Percentiles rank a stretch among this genome's conserved stretches.
phyloP scores from a whole-genome alignment of 2,797 vertebrate genomes.

The Micrastur ruficollis region DNA sequence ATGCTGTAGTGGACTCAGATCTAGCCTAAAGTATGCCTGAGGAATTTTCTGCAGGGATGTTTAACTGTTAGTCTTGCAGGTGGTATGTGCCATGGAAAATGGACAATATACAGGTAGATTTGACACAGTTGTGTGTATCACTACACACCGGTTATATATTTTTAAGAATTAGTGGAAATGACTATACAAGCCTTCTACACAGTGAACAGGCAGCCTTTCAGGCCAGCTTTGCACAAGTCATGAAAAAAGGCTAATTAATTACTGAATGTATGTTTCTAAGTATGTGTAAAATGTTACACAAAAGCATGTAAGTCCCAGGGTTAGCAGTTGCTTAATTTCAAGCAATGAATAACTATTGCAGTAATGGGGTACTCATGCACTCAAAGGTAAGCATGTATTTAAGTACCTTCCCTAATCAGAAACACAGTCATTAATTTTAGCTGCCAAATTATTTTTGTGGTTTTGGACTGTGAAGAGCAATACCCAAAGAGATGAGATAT shows the following conservation, averaged over 20 bases:
- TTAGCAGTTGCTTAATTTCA: background rate
- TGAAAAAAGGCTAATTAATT: background rate
- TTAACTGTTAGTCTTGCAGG: background rate
- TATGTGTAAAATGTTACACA: constrained; percentile 41
- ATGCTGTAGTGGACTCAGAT: background rate
- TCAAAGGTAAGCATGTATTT: background rate
- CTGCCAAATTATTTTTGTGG: constrained; percentile 57
- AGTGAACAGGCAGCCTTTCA: background rate
- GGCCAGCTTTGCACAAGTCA: background rate
- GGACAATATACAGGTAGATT: background rate
- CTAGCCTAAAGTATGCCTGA: background rate
- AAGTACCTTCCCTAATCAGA: constrained; percentile 1
- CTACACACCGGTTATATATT: background rate
- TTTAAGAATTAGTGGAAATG: background rate
- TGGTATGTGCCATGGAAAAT: background rate
- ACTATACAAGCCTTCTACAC: background rate
- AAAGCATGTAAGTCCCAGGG: background rate
- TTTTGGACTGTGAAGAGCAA: constrained; percentile 65
- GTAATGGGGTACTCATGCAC: background rate
- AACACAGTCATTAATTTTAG: constrained; percentile 47
- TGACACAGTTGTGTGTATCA: background rate
- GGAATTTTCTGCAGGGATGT: background rate
- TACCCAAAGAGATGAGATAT: constrained; percentile 53
- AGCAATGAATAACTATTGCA: background rate
- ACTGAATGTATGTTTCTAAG: constrained; percentile 20